Evolutionary conservation across 2,888 invertebrate genomes (phyloP).

Genomic region (Agriopis aurantiaria): DNA sequence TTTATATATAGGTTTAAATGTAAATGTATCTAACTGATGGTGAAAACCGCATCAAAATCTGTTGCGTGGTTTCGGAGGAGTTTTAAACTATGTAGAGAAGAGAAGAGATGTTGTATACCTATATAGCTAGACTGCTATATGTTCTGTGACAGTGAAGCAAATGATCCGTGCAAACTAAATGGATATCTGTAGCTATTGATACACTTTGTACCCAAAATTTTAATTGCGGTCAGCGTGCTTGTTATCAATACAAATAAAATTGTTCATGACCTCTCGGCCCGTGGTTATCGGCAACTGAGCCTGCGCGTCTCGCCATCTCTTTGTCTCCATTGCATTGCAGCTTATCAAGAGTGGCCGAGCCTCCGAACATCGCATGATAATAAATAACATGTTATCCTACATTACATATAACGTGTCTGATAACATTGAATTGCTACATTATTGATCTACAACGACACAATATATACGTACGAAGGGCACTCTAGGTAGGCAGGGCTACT

Average conservation of each 20-base stretch:
- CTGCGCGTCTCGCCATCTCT: slow-evolving; percentile 34
- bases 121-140: neutral
- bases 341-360: slow-evolving; percentile 55
- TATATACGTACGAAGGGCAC: too few relatives aligned
- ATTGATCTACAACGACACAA: too few relatives aligned
- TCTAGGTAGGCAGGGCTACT: too few relatives aligned
- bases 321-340: slow-evolving; percentile 7
- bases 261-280: slow-evolving; percentile 37
- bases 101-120: neutral
- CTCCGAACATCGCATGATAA: slow-evolving; percentile 41
- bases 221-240: slow-evolving; percentile 26
- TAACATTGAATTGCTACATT: too few relatives aligned
- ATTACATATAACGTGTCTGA: neutral
- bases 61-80: too few relatives aligned
- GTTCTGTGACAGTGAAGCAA: neutral
- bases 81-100: too few relatives aligned
- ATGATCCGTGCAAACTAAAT: slow-evolving; percentile 4
- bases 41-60: too few relatives aligned
- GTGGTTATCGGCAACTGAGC: slow-evolving; percentile 31
- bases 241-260: slow-evolving; percentile 35
- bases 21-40: too few relatives aligned
- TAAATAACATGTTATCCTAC: neutral
- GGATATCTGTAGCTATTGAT: neutral
- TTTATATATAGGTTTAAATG: too few relatives aligned
- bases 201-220: slow-evolving; percentile 29